Conservation (phyloP, 1,140 invertebrate genomes). For the Dendroctonus valens region DNA sequence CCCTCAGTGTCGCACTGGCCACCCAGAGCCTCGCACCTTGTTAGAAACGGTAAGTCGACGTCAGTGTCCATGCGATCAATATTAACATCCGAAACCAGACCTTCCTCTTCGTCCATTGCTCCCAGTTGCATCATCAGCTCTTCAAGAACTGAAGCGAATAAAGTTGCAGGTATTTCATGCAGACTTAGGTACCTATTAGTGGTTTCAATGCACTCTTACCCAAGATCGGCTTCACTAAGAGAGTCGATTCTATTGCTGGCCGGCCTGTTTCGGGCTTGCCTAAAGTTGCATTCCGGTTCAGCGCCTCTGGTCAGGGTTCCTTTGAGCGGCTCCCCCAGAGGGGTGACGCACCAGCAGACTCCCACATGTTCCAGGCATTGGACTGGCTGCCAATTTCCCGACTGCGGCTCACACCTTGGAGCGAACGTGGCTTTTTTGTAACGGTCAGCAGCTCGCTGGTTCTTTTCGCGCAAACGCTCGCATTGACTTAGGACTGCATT, state of each 20-base stretch:
- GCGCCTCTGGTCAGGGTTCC: slow-evolving; percentile 70
- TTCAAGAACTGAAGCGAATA: slow-evolving; percentile 58
- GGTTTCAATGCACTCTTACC: slow-evolving; percentile 30
- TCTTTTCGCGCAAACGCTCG: slow-evolving; percentile 74
- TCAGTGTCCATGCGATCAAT: slow-evolving; percentile 41
- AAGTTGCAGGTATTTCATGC: neutral
- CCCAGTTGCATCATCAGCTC: slow-evolving; percentile 65
- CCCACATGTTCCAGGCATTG: slow-evolving; percentile 78
- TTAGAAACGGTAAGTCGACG: slow-evolving; percentile 47
- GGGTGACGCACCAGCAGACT: slow-evolving; percentile 83
- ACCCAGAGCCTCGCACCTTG: slow-evolving; percentile 63
- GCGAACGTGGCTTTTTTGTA: slow-evolving; percentile 70
- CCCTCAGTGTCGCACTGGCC: slow-evolving; percentile 65
- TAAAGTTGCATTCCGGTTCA: slow-evolving; percentile 72
- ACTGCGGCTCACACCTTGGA: slow-evolving; percentile 69
- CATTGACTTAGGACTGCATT: slow-evolving; percentile 71
- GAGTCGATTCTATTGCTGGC: slow-evolving; percentile 49
- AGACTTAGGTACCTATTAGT: neutral
- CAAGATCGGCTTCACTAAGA: slow-evolving; percentile 46
- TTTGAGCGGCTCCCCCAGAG: slow-evolving; percentile 74
- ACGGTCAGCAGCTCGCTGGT: slow-evolving; percentile 64
- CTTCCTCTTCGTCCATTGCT: slow-evolving; percentile 48
- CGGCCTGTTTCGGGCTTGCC: slow-evolving; percentile 62
- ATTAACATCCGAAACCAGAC: slow-evolving; percentile 35
- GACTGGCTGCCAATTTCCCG: slow-evolving; percentile 74